Conservation (phyloP, 2,797 vertebrate genomes). For the Tokudaia tokunoshimensis region DNA sequence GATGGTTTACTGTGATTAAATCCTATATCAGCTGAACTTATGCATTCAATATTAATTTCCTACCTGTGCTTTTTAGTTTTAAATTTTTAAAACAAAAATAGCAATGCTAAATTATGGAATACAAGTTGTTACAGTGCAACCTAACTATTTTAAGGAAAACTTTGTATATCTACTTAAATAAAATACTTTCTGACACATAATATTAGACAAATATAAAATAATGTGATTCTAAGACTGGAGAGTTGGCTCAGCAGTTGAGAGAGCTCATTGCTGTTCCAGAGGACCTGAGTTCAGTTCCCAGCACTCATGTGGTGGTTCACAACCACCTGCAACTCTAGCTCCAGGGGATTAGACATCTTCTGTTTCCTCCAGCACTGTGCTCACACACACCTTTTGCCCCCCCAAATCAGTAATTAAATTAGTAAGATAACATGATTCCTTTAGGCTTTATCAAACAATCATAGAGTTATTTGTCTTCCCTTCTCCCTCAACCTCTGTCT, state of each 20-base stretch:
- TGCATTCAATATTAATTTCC: neutral
- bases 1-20: neutral
- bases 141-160: neutral
- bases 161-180: conserved; percentile 29
- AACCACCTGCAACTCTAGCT: neutral
- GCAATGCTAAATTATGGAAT: conserved; percentile 5
- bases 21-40: neutral
- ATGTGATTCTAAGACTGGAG: neutral
- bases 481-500: neutral
- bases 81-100: conserved; percentile 36
- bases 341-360: neutral
- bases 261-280: neutral
- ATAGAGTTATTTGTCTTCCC: neutral
- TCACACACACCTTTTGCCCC: neutral
- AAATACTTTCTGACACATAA: neutral
- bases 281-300: neutral
- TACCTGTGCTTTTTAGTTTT: neutral
- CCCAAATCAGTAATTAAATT: neutral
- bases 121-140: neutral
- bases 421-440: neutral
- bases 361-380: neutral
- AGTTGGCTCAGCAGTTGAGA: neutral
- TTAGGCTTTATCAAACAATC: neutral
- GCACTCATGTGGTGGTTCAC: neutral
- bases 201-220: neutral